Conservation (phyloP, 2,113 vertebrate species). For the Myanophis thanlyinensis region DNA sequence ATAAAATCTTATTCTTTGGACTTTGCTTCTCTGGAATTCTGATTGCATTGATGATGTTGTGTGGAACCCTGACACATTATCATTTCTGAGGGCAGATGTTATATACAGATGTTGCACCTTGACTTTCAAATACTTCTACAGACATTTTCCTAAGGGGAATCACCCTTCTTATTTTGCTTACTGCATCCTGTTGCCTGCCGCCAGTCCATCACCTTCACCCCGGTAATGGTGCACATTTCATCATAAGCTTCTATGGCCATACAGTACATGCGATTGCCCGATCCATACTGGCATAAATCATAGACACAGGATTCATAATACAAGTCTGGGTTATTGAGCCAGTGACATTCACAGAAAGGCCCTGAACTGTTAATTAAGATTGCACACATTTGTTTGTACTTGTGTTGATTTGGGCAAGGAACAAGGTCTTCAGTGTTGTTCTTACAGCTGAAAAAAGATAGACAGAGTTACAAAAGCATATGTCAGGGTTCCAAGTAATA, state of each 20-base stretch:
- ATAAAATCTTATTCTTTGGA: no score
- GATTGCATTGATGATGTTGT: no score
- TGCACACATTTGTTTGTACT: constrained; percentile 38
- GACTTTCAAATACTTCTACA: not conserved
- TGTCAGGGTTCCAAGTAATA: no score
- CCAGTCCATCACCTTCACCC: constrained; percentile 52
- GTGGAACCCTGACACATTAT: no score
- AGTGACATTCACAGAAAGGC: constrained; percentile 53
- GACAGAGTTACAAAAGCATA: not conserved
- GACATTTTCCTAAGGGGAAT: not conserved
- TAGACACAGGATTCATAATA: constrained; percentile 57
- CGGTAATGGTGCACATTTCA: constrained; percentile 38
- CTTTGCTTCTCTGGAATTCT: no score
- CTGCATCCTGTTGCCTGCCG: constrained; percentile 42
- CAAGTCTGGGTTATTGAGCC: constrained; percentile 26
- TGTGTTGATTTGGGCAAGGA: not conserved
- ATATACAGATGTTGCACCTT: not conserved
- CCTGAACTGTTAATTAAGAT: constrained; percentile 59
- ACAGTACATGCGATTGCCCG: constrained; percentile 56
- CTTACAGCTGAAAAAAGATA: not conserved
- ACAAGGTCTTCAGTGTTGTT: accelerated
- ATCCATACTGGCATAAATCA: constrained; percentile 58
- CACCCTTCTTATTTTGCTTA: constrained; percentile 27
- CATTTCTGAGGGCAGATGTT: not conserved
- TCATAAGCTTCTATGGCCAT: constrained; percentile 58